phyloP scores from a whole-genome alignment of 2,888 invertebrate species.

The Zele albiditarsus region DNA sequence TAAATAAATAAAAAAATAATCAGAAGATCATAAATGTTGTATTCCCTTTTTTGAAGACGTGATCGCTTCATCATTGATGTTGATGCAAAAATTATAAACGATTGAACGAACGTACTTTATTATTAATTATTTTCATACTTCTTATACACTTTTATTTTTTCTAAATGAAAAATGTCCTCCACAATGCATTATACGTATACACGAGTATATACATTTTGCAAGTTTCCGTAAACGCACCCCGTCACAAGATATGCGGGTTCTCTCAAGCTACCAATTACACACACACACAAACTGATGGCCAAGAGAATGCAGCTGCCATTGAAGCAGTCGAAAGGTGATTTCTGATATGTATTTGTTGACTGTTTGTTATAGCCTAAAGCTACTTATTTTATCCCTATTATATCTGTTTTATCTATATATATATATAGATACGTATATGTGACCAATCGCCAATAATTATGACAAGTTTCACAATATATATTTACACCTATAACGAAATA shows the following conservation, averaged over 20 bases:
- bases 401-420: no score
- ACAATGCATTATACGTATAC: background rate
- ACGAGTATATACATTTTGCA: background rate
- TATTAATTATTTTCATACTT: background rate
- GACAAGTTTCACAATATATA: no score
- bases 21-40: background rate
- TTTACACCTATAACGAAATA: no score
- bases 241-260: slow-evolving; percentile 60
- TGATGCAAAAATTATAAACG: background rate
- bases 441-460: no score
- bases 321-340: background rate
- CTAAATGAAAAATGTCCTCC: background rate
- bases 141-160: background rate
- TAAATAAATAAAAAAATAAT: slow-evolving; percentile 3
- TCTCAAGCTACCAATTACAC: slow-evolving; percentile 65
- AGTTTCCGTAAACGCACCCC: slow-evolving; percentile 12
- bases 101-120: background rate
- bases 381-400: background rate
- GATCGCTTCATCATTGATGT: background rate
- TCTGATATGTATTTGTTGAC: background rate
- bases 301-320: slow-evolving; percentile 55
- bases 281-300: background rate
- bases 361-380: background rate
- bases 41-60: background rate
- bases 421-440: no score